Evolutionary conservation across 2,888 invertebrate species (phyloP), one percentile per base, ranked within the genome.

Genomic region (Orchesella flavescens): DNA sequence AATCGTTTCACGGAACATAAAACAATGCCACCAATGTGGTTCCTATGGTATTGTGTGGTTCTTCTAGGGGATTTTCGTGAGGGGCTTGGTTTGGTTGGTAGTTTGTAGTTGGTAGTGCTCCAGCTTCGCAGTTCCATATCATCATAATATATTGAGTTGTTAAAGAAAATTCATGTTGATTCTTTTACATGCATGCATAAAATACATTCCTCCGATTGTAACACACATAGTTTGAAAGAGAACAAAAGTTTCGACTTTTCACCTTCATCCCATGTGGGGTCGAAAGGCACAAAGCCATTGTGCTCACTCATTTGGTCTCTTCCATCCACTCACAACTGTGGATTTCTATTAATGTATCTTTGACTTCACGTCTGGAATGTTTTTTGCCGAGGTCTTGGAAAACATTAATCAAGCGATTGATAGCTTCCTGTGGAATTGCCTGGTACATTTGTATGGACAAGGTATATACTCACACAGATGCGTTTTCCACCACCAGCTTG

Each of bases 241-340:
- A 66, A 74, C 61, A 82, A 82, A 65, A 76, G 63, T 65, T 46
- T 72, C 71, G 66, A 77, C 83, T 73, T 83, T 77, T 77, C 83
- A 83, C 83, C 77, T 82, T 76, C 71, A 68, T 69, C 81, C 23
- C 81, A 19, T 71, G 66, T 65, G 46, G 74, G 83, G 77, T 83
- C 73, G 43, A 77, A 59, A 72, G 46, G 72, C 73, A 77, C 76
- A 72, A 83, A 71, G 76, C 24, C 55, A 73, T 72, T 57, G 71
- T 76, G 72, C 63, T 77, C 73, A 59, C 59, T 83, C 72, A 68
- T 68, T 81, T 72, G 49, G 13, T 57, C 55, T 34, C 53, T 73
- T 73, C 19, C 57, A 71, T n/a, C 21, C 53, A 23, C 77, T 46
- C 34, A 68, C 46, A 75, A 1, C 44, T 13, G 13, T 24, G 17